These are phyloP conservation scores for Zosterops borbonicus DNA, from an alignment of 2,113 vertebrate genomes.

Conservation along the genomic window DNA sequence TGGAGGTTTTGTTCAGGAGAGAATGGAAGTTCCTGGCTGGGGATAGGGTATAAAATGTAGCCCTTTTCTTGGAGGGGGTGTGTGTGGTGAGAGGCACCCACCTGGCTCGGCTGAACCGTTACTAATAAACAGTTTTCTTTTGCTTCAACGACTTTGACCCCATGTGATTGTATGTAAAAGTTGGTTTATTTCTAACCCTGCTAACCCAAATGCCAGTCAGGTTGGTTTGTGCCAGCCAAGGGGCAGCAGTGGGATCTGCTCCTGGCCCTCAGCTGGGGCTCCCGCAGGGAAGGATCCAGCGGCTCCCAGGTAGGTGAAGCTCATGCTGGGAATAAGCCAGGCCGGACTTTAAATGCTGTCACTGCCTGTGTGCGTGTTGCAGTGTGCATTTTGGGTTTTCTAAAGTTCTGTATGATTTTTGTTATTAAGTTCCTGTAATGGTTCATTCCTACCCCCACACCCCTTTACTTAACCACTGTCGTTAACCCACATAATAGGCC, in stretches of 20 bases:
- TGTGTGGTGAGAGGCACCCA: too few relatives aligned
- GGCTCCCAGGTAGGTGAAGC: neutral
- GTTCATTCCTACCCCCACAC: too few relatives aligned
- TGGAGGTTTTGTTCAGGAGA: neutral
- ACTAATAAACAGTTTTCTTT: neutral
- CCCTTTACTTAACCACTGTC: too few relatives aligned
- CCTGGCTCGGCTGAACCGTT: neutral
- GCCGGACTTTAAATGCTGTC: too few relatives aligned
- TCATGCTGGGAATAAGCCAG: fast-evolving
- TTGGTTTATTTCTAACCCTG: neutral
- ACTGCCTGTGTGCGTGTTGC: too few relatives aligned
- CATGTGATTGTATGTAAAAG: neutral
- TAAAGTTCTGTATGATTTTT: too few relatives aligned
- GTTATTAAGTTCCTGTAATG: too few relatives aligned
- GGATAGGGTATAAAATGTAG: neutral
- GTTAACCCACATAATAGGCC: too few relatives aligned
- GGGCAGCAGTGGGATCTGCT: neutral
- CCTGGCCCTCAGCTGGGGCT: neutral
- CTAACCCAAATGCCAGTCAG: neutral
- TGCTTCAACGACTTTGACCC: neutral
- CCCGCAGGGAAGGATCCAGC: too few relatives aligned
- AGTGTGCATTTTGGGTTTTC: too few relatives aligned
- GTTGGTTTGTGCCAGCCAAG: neutral
- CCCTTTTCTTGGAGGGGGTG: neutral
- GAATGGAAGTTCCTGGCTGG: neutral